These are phyloP conservation scores for Ailurus styani DNA, from an alignment of 2,113 vertebrate species.

Conservation along the genomic window DNA sequence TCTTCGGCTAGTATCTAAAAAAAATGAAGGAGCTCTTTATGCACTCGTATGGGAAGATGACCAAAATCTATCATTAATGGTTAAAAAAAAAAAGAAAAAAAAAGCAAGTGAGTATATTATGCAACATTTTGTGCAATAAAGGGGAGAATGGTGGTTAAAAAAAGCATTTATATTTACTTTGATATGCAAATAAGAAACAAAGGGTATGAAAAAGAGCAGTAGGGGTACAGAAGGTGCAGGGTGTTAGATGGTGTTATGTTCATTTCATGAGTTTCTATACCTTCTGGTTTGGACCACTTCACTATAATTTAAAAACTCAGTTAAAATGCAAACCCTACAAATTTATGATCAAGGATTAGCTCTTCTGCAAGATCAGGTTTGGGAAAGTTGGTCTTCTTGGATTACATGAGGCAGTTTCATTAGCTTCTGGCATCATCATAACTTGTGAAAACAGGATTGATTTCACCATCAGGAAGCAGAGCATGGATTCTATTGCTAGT, in stretches of 20 bases:
- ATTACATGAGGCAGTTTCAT: not conserved
- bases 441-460: slow-evolving; percentile 28
- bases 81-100: not conserved
- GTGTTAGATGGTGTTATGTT: not conserved
- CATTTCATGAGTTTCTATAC: not conserved
- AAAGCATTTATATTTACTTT: not conserved
- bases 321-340: not conserved
- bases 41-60: not conserved
- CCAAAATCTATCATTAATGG: not conserved
- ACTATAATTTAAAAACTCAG: not conserved
- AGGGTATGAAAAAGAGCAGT: not conserved
- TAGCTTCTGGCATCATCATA: not conserved
- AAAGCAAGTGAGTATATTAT: not conserved
- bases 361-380: not conserved
- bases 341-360: not conserved
- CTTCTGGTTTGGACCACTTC: not conserved
- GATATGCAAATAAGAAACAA: not conserved
- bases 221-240: not conserved
- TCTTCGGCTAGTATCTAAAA: not conserved
- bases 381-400: not conserved
- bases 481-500: not conserved
- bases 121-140: not conserved
- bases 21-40: not conserved
- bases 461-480: not conserved
- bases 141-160: not conserved